Evolutionary conservation across 2,113 vertebrate genomes (phyloP), one percentile per base, ranked within the genome.

Genomic region (Mobula hypostoma): DNA sequence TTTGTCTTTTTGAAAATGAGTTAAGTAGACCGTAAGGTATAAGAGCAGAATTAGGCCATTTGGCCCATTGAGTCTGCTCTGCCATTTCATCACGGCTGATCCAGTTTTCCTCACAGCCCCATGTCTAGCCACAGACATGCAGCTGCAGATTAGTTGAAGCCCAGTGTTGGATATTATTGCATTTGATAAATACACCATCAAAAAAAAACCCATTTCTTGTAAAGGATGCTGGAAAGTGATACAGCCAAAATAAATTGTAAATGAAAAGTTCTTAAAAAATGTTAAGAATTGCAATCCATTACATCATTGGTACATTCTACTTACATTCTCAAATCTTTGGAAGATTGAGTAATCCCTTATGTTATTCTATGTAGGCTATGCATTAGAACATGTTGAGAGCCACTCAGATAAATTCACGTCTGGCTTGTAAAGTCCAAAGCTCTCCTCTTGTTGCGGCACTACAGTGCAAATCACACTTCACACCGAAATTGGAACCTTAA

Each of bases 151-250:
- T n/a, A 32, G 68, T 90, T 11, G 6, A 29, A 8, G 21, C 61
- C 32, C 15, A 36, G n/a, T 66, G 27, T 91, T 68, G 61, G n/a
- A 32, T 66, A 66, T 12, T 32, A 27, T 36, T 27, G n/a, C 32
- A 21, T 61, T 12, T n/a, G 85, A 90, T 58, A n/a, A 24, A 66
- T 8, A 29, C 6, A 27, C 61, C 14, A 24, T 61, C 12, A 87
- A 29, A 27, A 87, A 48, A 2, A 63, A 72, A 92, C 24, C 88
- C 7, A 68, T 91, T 66, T 68, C n/a, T 66, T 19, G 63, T 6
- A 36, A 91, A 91, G 66, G 66, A 92, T 70, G 32, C 88, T 21
- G 32, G 88, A 91, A 91, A 70, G 66, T 91, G n/a, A 40, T 92
- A 70, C 63, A 36, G n/a, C 27, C 63, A 91, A 32, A n/a, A 90